Conservation (phyloP, 2,797 vertebrate genomes). For the Mallotus villosus region DNA sequence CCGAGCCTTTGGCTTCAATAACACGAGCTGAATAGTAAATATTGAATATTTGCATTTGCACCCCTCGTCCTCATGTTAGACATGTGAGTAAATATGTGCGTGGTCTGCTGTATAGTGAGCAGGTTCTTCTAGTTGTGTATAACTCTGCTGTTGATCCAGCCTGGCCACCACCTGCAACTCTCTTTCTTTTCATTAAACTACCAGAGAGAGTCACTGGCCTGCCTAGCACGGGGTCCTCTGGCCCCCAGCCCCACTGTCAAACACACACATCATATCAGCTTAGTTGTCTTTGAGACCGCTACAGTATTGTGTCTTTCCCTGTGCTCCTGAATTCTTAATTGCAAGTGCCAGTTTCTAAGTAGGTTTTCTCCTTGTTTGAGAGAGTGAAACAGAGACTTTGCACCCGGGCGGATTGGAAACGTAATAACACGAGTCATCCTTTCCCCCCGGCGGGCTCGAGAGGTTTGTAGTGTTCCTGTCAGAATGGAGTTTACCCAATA, state of each 20-base stretch:
- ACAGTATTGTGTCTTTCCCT: not conserved
- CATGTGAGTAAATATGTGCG: conserved; percentile 76
- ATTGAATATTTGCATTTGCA: conserved; percentile 84
- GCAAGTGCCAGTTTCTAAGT: conserved; percentile 55
- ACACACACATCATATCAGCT: not conserved
- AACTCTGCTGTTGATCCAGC: conserved; percentile 70
- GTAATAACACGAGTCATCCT: too few relatives aligned
- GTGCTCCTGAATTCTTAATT: conserved; percentile 32
- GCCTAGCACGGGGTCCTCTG: conserved; percentile 1
- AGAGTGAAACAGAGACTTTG: too few relatives aligned
- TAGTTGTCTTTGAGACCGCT: not conserved
- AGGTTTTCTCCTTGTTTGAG: too few relatives aligned
- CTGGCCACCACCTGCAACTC: conserved; percentile 68
- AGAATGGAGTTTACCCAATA: conserved; percentile 57
- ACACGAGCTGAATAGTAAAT: conserved; percentile 75
- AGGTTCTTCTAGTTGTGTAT: conserved; percentile 47
- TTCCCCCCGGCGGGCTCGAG: not conserved
- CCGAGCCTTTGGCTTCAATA: conserved; percentile 73
- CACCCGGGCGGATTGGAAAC: too few relatives aligned
- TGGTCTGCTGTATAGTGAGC: conserved; percentile 36
- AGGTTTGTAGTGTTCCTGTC: conserved; percentile 29
- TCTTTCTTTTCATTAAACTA: conserved; percentile 26
- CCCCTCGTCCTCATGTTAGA: conserved; percentile 66
- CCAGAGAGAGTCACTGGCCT: not conserved
- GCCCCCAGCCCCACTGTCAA: conserved; percentile 11